These are phyloP conservation scores for Lanius collurio DNA, from an alignment of 2,113 vertebrate genomes.

Conservation along the genomic window DNA sequence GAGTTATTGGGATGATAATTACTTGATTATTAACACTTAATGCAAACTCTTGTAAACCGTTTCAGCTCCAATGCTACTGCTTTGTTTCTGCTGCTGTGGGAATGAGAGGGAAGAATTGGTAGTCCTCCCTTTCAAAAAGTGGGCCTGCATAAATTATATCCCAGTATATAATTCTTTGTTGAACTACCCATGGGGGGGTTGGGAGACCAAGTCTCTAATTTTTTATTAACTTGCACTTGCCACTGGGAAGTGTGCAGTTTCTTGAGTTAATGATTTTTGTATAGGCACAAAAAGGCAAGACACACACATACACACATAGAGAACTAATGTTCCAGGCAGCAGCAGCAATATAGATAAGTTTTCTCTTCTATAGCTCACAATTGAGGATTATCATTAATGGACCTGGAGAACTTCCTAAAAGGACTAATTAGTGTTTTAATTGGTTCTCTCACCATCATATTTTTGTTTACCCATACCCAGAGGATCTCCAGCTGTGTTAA, in stretches of 20 bases:
- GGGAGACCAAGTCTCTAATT: background rate
- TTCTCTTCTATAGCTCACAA: background rate
- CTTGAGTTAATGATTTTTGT: background rate
- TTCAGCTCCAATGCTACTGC: background rate
- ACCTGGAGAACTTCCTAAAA: background rate
- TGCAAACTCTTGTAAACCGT: background rate
- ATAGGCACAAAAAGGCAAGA: background rate
- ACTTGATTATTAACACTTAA: slow-evolving; percentile 33
- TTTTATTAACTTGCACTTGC: background rate
- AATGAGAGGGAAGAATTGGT: background rate
- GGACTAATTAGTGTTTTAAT: slow-evolving; percentile 12
- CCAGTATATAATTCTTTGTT: background rate
- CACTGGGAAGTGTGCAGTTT: background rate
- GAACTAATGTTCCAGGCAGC: background rate
- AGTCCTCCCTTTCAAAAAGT: background rate
- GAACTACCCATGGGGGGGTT: background rate
- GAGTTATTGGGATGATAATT: background rate
- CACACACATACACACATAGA: background rate
- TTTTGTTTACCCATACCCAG: slow-evolving; percentile 13
- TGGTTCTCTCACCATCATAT: background rate
- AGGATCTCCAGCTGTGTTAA: slow-evolving; percentile 21
- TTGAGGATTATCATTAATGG: background rate
- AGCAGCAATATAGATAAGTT: background rate
- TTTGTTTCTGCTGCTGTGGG: slow-evolving; percentile 5
- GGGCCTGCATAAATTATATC: background rate